These are phyloP conservation scores for Oscheius sp. DNA, from an alignment of 2,888 invertebrate species.

Conservation along the genomic window DNA sequence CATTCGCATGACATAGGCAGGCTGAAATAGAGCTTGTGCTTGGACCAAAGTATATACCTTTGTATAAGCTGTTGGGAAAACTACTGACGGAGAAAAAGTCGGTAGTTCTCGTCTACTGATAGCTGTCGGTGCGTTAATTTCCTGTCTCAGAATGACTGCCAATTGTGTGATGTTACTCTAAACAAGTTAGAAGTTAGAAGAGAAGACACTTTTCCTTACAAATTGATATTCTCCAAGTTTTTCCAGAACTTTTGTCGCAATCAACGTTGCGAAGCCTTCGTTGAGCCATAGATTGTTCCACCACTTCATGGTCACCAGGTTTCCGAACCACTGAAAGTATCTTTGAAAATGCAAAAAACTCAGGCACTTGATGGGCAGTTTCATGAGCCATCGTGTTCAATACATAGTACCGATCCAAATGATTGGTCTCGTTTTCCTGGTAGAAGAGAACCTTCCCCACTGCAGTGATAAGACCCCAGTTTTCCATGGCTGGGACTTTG, in stretches of 20 bases:
- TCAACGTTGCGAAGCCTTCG: slow-evolving; percentile 62
- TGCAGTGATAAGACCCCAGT: slow-evolving; percentile 57
- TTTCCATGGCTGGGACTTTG: slow-evolving; percentile 67
- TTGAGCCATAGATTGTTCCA: slow-evolving; percentile 71
- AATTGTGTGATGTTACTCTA: slow-evolving; percentile 4
- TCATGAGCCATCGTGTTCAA: slow-evolving; percentile 56
- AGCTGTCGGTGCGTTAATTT: slow-evolving; percentile 28
- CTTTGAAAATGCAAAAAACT: background rate
- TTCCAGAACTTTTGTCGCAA: slow-evolving; percentile 38
- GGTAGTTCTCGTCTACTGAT: slow-evolving; percentile 38
- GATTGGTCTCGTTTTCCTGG: slow-evolving; percentile 35
- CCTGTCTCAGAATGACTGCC: background rate
- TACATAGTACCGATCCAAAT: slow-evolving; percentile 38
- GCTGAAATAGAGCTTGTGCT: slow-evolving; percentile 34
- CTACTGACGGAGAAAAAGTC: slow-evolving; percentile 35
- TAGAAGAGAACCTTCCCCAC: slow-evolving; percentile 44
- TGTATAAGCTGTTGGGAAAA: slow-evolving; percentile 41
- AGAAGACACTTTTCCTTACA: background rate
- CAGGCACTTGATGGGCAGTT: slow-evolving; percentile 60
- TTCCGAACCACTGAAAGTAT: slow-evolving; percentile 68
- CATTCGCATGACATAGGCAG: slow-evolving; percentile 59
- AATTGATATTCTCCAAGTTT: slow-evolving; percentile 20
- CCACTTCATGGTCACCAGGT: slow-evolving; percentile 71
- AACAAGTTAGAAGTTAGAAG: background rate
- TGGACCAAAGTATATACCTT: slow-evolving; percentile 31